These are phyloP conservation scores for Psettodes erumei DNA, from an alignment of 2,113 vertebrate genomes.

Conservation along the genomic window DNA sequence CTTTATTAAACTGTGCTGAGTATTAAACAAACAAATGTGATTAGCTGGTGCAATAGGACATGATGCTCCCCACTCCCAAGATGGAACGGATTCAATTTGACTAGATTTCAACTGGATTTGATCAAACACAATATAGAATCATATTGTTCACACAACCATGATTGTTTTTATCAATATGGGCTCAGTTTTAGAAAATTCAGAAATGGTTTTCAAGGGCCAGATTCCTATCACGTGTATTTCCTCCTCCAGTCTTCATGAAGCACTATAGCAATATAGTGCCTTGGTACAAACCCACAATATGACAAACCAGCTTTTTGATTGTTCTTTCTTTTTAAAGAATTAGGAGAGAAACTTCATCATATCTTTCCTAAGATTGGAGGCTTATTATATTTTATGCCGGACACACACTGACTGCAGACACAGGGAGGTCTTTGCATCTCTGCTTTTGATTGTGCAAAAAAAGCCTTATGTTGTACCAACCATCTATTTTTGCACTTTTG, in stretches of 20 bases:
- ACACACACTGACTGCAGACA: conserved; percentile 10
- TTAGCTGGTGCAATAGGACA: conserved; percentile 2
- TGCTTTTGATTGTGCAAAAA: not conserved
- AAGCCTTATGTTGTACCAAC: too few relatives aligned
- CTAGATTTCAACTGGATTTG: conserved; percentile 22
- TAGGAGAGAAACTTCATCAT: not conserved
- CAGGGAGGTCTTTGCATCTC: not conserved
- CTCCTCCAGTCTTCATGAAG: conserved; percentile 54
- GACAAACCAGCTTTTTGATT: conserved; percentile 25
- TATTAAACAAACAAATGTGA: conserved; percentile 37
- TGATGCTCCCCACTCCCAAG: not conserved
- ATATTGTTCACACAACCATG: conserved; percentile 8
- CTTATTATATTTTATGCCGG: conserved; percentile 16
- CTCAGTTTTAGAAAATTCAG: conserved; percentile 37
- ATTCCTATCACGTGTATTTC: not conserved
- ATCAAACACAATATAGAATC: conserved; percentile 6
- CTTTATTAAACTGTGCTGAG: conserved; percentile 29
- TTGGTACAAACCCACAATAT: conserved; percentile 57
- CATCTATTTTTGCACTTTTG: too few relatives aligned
- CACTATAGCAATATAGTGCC: conserved; percentile 79
- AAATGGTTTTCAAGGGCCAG: conserved; percentile 38
- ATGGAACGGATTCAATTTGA: conserved; percentile 12
- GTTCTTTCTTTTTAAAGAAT: conserved; percentile 25
- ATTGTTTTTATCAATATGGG: conserved; percentile 65
- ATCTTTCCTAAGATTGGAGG: conserved; percentile 13